phyloP scores from a whole-genome alignment of 2,113 vertebrate species.

The Neopipo cinnamomea region DNA sequence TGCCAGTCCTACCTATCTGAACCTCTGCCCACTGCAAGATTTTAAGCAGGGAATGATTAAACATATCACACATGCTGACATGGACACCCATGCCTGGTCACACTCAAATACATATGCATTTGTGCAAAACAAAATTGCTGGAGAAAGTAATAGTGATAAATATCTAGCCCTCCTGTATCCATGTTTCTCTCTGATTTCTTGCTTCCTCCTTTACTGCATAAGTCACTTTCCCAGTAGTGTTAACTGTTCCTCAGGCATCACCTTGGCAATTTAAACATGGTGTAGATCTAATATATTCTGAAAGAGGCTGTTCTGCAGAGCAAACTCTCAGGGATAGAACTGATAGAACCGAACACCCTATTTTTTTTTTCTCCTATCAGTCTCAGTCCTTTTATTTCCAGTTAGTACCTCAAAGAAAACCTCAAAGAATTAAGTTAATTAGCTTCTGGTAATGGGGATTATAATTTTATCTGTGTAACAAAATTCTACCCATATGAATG shows the following conservation, averaged over 20 bases:
- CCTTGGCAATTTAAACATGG: conserved; percentile 10
- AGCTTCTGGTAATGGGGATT: conserved; percentile 5
- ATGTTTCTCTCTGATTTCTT: neutral
- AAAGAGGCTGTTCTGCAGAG: neutral
- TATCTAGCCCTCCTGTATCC: neutral
- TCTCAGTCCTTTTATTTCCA: conserved; percentile 25
- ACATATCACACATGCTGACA: accelerated
- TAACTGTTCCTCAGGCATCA: neutral
- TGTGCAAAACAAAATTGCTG: neutral
- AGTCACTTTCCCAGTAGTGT: neutral
- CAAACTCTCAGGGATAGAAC: neutral
- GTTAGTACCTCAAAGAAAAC: conserved; percentile 4
- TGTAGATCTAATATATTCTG: neutral
- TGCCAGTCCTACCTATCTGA: neutral
- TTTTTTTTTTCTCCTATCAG: neutral
- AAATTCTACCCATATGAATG: neutral
- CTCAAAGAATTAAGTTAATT: conserved; percentile 19
- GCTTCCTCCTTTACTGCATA: neutral
- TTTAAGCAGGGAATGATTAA: neutral
- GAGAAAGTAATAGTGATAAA: neutral
- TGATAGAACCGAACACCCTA: neutral
- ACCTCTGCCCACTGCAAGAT: neutral
- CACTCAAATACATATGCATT: neutral
- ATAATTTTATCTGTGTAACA: neutral
- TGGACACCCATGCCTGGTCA: accelerated